Percentiles rank a stretch among this genome's conserved stretches.
Evolutionary conservation across 2,888 invertebrate genomes (phyloP).

Genomic region (Andricus curvator): DNA sequence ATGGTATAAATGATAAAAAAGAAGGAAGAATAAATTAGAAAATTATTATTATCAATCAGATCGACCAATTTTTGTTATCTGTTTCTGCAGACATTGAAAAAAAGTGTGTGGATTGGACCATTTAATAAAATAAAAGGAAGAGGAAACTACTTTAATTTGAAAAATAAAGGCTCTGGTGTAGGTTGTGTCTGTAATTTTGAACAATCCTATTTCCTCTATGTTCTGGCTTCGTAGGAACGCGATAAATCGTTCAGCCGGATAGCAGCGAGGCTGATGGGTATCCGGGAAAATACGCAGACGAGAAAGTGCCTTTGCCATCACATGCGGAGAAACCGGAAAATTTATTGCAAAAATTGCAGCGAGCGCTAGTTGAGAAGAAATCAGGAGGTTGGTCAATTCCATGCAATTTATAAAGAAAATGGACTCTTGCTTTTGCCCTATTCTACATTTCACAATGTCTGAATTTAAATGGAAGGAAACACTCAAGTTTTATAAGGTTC

Average conservation of each 20-base stretch:
- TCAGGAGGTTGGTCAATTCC: conserved; percentile 8
- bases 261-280: conserved; percentile 2
- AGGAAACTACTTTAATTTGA: neutral
- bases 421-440: neutral
- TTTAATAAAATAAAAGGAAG: neutral
- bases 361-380: conserved; percentile 1
- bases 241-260: conserved; percentile 18
- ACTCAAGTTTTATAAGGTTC: neutral
- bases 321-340: conserved; percentile 31
- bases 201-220: neutral
- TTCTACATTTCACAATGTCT: conserved; percentile 1
- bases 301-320: conserved; percentile 33
- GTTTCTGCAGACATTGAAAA: too few species aligned
- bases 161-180: neutral
- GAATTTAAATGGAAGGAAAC: conserved; percentile 24
- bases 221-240: neutral
- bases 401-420: conserved; percentile 34
- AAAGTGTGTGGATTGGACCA: neutral
- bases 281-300: conserved; percentile 32
- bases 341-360: conserved; percentile 33
- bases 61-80: too few species aligned
- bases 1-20: too few species aligned
- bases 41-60: too few species aligned
- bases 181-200: conserved; percentile 16
- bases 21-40: too few species aligned